Conservation (phyloP, 2,113 vertebrate genomes). For the Oncorhynchus keta region DNA sequence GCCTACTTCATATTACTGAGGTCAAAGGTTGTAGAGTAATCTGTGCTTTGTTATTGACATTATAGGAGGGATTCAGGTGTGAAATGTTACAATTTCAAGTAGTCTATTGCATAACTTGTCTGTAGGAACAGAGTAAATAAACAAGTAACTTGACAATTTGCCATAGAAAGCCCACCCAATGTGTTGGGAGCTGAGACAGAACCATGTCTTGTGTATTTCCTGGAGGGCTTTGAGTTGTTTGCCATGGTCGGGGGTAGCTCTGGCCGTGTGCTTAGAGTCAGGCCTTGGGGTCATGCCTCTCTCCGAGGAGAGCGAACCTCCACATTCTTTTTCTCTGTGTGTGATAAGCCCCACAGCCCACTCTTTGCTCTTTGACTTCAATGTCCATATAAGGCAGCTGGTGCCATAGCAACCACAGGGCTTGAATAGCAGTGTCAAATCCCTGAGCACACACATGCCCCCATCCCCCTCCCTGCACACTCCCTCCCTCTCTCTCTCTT, state of each 20-base stretch:
- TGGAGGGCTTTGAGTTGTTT: slow-evolving; percentile 36
- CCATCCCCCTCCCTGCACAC: slow-evolving; percentile 54
- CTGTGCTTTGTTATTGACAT: too few relatives aligned
- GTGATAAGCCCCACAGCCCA: slow-evolving; percentile 60
- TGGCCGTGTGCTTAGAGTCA: slow-evolving; percentile 21
- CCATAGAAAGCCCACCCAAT: neutral
- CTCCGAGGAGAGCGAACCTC: slow-evolving; percentile 6
- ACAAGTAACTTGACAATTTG: neutral
- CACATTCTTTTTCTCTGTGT: slow-evolving; percentile 20
- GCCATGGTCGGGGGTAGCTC: slow-evolving; percentile 32
- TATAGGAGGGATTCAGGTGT: neutral
- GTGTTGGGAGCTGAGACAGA: slow-evolving; percentile 28
- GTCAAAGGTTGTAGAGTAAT: too few relatives aligned
- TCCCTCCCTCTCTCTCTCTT: slow-evolving; percentile 16
- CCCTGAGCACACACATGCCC: slow-evolving; percentile 57
- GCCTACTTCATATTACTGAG: too few relatives aligned
- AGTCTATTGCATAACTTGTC: too few relatives aligned
- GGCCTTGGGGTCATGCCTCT: slow-evolving; percentile 65
- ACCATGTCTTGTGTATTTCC: slow-evolving; percentile 17
- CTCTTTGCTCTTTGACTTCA: slow-evolving; percentile 80
- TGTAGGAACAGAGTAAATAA: neutral
- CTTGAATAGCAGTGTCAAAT: slow-evolving; percentile 83
- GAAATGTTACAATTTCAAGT: too few relatives aligned
- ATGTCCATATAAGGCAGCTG: slow-evolving; percentile 76
- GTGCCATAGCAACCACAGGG: slow-evolving; percentile 77